Evolutionary conservation across 1,140 invertebrate species (phyloP).

Genomic region (Aleiodes sp.): DNA sequence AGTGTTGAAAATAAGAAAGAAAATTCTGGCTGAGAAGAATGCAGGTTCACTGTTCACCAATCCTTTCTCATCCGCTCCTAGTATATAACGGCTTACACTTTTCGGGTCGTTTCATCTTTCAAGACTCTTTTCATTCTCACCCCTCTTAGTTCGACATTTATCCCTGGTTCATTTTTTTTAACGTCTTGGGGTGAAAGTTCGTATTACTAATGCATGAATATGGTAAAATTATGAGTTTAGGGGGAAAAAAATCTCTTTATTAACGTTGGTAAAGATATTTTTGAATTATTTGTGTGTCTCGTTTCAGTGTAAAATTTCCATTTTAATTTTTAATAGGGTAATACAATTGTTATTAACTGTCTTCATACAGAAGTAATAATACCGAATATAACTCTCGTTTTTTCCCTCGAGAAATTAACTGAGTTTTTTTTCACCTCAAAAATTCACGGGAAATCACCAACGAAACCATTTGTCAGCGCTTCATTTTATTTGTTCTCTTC

Average conservation of each 20-base stretch:
- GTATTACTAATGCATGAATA: slow-evolving; percentile 15
- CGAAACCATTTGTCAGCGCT: not conserved
- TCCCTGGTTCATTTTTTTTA: slow-evolving; percentile 2
- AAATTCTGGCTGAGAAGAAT: not conserved
- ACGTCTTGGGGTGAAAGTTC: slow-evolving; percentile 13
- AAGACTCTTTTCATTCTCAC: not conserved
- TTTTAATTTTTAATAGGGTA: too few species aligned
- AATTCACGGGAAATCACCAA: not conserved
- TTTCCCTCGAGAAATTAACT: too few species aligned
- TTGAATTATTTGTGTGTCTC: not conserved
- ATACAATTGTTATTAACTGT: too few species aligned
- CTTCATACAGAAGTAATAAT: too few species aligned
- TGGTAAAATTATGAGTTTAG: not conserved
- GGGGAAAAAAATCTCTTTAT: not conserved
- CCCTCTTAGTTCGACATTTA: not conserved
- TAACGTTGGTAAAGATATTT: not conserved
- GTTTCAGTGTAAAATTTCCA: not conserved
- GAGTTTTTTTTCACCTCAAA: not conserved
- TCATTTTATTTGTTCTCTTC: too few species aligned
- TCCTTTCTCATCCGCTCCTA: not conserved
- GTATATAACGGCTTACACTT: not conserved
- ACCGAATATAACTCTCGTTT: too few species aligned
- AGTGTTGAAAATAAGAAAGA: not conserved
- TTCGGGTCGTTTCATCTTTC: not conserved
- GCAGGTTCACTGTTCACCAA: not conserved